Percentiles rank a stretch among this genome's conserved stretches.
These are phyloP conservation scores for Flexamia atlantica DNA, from an alignment of 2,888 invertebrate species.

Conservation along the genomic window DNA sequence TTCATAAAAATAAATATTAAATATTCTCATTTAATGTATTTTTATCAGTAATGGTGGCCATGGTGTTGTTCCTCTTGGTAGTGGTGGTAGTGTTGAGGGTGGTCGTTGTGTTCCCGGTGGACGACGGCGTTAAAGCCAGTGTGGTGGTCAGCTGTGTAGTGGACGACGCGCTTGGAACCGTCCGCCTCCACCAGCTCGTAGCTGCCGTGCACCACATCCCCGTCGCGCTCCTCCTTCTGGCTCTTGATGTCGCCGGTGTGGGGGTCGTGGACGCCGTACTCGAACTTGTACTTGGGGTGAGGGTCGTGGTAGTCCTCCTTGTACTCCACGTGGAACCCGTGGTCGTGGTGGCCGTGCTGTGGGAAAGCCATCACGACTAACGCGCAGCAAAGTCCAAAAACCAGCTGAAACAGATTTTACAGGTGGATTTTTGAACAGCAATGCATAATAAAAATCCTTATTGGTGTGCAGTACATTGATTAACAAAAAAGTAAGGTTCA, in stretches of 20 bases:
- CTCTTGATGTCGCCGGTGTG: constrained; percentile 52
- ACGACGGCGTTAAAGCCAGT: constrained; percentile 50
- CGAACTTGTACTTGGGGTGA: constrained; percentile 54
- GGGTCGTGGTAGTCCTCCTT: constrained; percentile 49
- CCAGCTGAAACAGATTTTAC: not conserved
- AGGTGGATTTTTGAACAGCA: no score
- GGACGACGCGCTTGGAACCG: constrained; percentile 46
- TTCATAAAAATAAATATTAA: no score
- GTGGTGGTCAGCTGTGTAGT: constrained; percentile 49
- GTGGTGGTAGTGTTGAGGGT: constrained; percentile 43
- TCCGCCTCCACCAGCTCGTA: constrained; percentile 54
- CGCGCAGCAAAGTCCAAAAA: not conserved
- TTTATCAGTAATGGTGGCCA: not conserved
- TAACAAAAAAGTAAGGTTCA: no score
- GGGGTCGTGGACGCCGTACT: constrained; percentile 52
- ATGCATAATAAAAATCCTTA: no score
- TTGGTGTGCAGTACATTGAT: no score
- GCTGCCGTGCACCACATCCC: constrained; percentile 39
- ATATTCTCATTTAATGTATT: no score
- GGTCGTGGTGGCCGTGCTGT: constrained; percentile 24
- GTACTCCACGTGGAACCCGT: constrained; percentile 53
- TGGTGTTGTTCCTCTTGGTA: not conserved
- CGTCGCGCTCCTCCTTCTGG: constrained; percentile 54
- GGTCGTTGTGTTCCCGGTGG: constrained; percentile 50
- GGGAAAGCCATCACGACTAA: not conserved